Evolutionary conservation across 2,113 vertebrate genomes (phyloP).

Genomic region (Rhodinocichla rosea): DNA sequence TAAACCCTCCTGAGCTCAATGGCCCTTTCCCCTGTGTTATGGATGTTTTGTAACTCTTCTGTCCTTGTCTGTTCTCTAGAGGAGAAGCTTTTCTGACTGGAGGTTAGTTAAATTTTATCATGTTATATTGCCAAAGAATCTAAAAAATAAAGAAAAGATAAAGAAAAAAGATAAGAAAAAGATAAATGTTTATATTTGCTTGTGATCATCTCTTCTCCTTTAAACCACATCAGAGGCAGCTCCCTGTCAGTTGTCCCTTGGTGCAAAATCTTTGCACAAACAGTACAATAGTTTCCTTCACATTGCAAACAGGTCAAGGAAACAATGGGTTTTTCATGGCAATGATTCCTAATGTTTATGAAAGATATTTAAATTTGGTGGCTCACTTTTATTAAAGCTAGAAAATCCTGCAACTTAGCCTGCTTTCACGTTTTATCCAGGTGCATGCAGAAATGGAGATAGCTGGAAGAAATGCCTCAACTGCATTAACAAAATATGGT

Average conservation of each 20-base stretch:
- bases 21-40: neutral
- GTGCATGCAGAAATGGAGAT: neutral
- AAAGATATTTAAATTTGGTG: neutral
- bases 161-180: neutral
- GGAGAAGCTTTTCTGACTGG: neutral
- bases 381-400: neutral
- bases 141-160: neutral
- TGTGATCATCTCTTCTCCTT: neutral
- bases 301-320: rapidly evolving
- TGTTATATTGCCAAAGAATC: neutral
- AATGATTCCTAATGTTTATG: neutral
- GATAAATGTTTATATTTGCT: neutral
- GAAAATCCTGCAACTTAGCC: neutral
- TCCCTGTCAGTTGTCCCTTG: neutral
- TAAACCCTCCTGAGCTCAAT: neutral
- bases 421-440: neutral
- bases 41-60: rapidly evolving
- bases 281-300: neutral
- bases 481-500: neutral
- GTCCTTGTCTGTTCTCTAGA: neutral
- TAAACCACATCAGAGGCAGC: neutral
- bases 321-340: neutral
- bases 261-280: neutral
- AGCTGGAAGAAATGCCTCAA: neutral
- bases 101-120: neutral